These are phyloP conservation scores for Gymnothorax reevesii DNA, from an alignment of 2,797 vertebrate species.

Conservation along the genomic window DNA sequence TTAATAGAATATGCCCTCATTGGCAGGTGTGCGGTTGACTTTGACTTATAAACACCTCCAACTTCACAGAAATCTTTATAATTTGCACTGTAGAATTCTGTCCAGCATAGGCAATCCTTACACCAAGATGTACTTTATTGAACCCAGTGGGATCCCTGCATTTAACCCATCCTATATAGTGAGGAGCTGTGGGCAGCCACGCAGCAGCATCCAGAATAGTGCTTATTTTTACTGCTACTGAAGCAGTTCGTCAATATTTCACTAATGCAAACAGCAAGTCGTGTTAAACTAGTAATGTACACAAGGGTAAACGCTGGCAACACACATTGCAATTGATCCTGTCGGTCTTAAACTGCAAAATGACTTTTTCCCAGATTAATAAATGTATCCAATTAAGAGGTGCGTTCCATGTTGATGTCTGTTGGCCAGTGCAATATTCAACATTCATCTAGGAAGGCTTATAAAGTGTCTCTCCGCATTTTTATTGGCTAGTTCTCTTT, in stretches of 20 bases:
- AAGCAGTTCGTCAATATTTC: background rate
- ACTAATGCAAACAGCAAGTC: background rate
- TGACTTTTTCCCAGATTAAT: background rate
- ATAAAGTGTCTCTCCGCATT: background rate
- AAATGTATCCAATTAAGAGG: background rate
- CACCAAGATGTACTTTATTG: too few species aligned
- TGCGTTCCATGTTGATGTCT: background rate
- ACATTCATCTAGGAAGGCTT: background rate
- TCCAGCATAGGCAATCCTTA: too few species aligned
- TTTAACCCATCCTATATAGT: too few species aligned
- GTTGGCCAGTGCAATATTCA: background rate
- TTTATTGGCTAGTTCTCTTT: background rate
- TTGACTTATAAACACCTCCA: too few species aligned
- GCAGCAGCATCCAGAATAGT: too few species aligned
- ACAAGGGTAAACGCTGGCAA: background rate
- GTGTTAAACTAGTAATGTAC: background rate
- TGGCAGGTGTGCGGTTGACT: too few species aligned
- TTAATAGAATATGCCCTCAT: too few species aligned
- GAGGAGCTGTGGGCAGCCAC: too few species aligned
- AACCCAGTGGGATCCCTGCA: too few species aligned
- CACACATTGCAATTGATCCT: background rate
- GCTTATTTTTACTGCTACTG: too few species aligned
- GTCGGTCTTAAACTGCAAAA: background rate
- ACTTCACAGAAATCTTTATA: too few species aligned
- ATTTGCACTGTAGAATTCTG: too few species aligned